Evolutionary conservation across 2,888 invertebrate species (phyloP).

Genomic region (Sesia bembeciformis): DNA sequence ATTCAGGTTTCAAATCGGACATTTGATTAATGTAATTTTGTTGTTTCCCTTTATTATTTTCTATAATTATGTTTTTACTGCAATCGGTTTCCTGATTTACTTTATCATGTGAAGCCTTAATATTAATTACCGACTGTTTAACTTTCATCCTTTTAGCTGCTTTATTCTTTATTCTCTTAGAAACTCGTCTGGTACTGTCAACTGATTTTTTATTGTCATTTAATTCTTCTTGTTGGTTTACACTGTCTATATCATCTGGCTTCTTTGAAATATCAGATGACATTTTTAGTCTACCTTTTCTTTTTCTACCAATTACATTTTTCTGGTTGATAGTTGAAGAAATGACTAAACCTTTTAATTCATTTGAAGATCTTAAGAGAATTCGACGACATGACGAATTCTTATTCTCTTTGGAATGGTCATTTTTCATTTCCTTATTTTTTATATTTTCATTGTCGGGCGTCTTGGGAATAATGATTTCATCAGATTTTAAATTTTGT

Average conservation of each 20-base stretch:
- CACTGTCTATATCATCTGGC: background rate
- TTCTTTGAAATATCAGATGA: background rate
- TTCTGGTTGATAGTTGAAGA: conserved; percentile 3
- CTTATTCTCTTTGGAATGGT: conserved; percentile 3
- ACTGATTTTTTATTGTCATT: background rate
- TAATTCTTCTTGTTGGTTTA: background rate
- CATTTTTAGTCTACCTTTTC: conserved; percentile 14
- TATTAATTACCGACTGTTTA: background rate
- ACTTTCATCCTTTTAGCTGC: background rate
- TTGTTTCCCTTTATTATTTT: too few species aligned
- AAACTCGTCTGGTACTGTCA: conserved; percentile 1
- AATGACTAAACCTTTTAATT: conserved; percentile 10
- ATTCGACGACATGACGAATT: conserved; percentile 21
- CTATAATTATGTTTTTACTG: too few species aligned
- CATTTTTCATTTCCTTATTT: conserved; percentile 20
- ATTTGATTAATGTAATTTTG: too few species aligned
- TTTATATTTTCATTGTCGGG: conserved; percentile 9
- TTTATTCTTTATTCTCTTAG: conserved; percentile 3
- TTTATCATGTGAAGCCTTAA: background rate
- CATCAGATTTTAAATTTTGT: background rate
- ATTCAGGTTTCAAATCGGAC: conserved; percentile 4
- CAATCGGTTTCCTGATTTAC: too few species aligned
- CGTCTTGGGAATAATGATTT: background rate
- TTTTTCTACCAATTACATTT: conserved; percentile 10
- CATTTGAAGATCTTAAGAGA: conserved; percentile 35